Evolutionary conservation across 2,113 vertebrate genomes (phyloP).

Genomic region (Salvelinus fontinalis): DNA sequence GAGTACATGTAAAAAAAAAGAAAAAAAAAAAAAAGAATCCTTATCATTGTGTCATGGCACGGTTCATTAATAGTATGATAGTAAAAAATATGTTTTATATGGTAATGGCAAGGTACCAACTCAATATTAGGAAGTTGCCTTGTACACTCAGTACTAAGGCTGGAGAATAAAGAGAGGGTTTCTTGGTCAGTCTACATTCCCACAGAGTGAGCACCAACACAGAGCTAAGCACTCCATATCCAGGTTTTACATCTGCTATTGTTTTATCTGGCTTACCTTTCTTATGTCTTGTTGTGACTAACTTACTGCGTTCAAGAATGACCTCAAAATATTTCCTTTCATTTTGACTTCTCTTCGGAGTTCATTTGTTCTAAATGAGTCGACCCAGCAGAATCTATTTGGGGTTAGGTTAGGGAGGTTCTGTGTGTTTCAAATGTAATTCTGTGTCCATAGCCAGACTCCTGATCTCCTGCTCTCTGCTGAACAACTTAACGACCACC

Average conservation of each 20-base stretch:
- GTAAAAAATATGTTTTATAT: too few species aligned
- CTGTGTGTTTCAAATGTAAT: not conserved
- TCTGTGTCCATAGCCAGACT: not conserved
- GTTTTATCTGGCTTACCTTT: not conserved
- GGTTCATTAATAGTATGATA: too few species aligned
- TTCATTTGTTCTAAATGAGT: not conserved
- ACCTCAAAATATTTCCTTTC: not conserved
- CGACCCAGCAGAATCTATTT: not conserved
- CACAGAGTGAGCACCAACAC: not conserved
- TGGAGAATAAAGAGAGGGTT: not conserved
- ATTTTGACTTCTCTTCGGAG: not conserved
- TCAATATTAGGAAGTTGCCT: too few species aligned
- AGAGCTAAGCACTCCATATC: too few species aligned
- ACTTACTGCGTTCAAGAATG: not conserved
- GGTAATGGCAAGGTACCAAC: too few species aligned
- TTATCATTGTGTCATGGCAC: too few species aligned
- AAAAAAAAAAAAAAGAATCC: too few species aligned
- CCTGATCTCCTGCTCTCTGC: constrained; percentile 18
- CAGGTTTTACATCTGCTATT: too few species aligned
- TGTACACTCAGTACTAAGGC: too few species aligned
- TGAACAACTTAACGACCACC: constrained; percentile 59
- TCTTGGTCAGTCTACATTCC: not conserved
- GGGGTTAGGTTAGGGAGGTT: not conserved
- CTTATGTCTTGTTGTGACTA: not conserved
- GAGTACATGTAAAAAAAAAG: too few species aligned